These are phyloP conservation scores for Eupithecia exiguata DNA, from an alignment of 2,888 invertebrate species.

Conservation along the genomic window DNA sequence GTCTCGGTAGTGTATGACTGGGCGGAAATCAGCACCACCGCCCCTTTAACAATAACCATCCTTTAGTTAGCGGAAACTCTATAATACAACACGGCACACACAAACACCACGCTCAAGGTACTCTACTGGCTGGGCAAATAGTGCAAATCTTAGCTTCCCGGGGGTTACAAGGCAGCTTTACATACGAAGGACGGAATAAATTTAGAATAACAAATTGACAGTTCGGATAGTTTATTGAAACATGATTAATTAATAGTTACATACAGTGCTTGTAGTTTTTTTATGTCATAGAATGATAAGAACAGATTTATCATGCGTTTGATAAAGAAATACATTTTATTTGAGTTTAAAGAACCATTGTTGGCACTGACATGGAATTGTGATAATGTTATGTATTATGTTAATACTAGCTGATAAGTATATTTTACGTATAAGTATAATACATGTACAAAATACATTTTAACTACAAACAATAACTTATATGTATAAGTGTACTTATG, in stretches of 20 bases:
- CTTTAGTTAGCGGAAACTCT: constrained; percentile 50
- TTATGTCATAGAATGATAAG: constrained; percentile 16
- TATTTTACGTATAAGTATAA: neutral
- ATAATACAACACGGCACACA: constrained; percentile 48
- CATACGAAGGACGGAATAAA: constrained; percentile 49
- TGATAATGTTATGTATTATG: constrained; percentile 2
- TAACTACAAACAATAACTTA: constrained; percentile 10
- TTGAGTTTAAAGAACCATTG: constrained; percentile 1
- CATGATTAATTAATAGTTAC: constrained; percentile 24
- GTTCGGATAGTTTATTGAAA: constrained; percentile 62
- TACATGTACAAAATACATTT: neutral
- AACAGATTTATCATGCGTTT: constrained; percentile 15
- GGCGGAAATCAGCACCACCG: constrained; percentile 91
- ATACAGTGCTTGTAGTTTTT: constrained; percentile 26
- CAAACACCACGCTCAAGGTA: constrained; percentile 48
- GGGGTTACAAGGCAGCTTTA: constrained; percentile 44
- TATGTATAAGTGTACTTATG: constrained; percentile 6
- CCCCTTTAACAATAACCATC: constrained; percentile 86
- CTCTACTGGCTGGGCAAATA: constrained; percentile 34
- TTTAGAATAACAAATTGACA: constrained; percentile 45
- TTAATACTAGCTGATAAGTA: neutral
- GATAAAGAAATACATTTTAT: constrained; percentile 4
- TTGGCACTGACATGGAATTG: constrained; percentile 17
- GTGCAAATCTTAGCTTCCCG: constrained; percentile 73
- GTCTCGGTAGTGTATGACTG: constrained; percentile 96